phyloP scores from a whole-genome alignment of 2,888 invertebrate genomes.

The Malthinus flaveolus region DNA sequence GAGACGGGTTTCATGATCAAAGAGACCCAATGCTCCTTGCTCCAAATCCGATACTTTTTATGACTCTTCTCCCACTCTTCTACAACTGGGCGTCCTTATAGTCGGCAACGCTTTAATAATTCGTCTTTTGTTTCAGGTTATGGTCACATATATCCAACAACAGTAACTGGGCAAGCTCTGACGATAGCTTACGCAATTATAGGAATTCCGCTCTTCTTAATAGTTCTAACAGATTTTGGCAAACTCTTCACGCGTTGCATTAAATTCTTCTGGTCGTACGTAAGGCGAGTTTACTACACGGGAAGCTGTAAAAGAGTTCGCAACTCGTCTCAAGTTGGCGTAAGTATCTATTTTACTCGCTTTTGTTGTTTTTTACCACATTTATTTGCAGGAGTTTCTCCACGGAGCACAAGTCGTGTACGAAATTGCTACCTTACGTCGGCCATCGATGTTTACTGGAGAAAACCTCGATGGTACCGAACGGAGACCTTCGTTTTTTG shows the following conservation, averaged over 20 bases:
- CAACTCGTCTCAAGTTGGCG: slow-evolving; percentile 75
- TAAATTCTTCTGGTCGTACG: slow-evolving; percentile 88
- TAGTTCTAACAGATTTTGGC: slow-evolving; percentile 93
- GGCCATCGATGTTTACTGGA: slow-evolving; percentile 65
- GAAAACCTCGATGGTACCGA: no score
- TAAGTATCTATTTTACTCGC: slow-evolving; percentile 42
- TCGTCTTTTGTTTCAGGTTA: slow-evolving; percentile 72
- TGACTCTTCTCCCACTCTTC: no score
- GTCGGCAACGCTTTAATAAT: background rate
- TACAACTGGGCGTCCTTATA: no score
- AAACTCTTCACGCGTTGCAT: slow-evolving; percentile 89
- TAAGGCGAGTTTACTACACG: slow-evolving; percentile 81
- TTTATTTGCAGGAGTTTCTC: slow-evolving; percentile 71
- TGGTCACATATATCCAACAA: slow-evolving; percentile 93
- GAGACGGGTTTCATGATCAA: no score
- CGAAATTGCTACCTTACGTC: slow-evolving; percentile 74
- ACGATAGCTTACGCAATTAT: slow-evolving; percentile 93
- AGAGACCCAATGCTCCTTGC: no score
- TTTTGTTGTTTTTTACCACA: no score
- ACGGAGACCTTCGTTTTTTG: no score
- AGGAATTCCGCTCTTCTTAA: slow-evolving; percentile 94
- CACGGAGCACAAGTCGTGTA: slow-evolving; percentile 81
- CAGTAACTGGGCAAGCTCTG: slow-evolving; percentile 79
- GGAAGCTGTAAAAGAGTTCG: slow-evolving; percentile 80
- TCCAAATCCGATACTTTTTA: no score